Base-by-base conservation (phyloP, 2,113 vertebrate species). In the Phaetusa simplex region DNA sequence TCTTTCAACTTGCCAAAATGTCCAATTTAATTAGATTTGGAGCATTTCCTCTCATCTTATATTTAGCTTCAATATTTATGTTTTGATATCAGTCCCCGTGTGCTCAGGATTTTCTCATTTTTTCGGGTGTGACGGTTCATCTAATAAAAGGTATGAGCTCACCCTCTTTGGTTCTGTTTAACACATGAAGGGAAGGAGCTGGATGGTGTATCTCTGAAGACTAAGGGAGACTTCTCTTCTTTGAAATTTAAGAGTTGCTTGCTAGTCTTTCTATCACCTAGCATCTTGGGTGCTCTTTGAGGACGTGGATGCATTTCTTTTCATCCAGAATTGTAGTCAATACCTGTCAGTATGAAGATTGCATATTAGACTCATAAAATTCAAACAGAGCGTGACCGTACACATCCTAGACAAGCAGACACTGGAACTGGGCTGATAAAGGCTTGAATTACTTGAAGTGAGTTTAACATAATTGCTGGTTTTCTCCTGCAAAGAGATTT, bases 391-490 rank as follows among this genome's bases (percentile, higher is more conserved):
- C 1, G 8, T 73, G 88, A 18, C 19, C 40, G 23, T 3, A 30
- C 53, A 34, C 58, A 20, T 52, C 53, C 62, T 4, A 93, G 94
- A 82, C 49, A 82, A 73, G 82, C 82, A 95, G 88, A 18, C 82
- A 13, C 49, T 66, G 71, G 55, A 65, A 20, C 86, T 53, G 58
- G 83, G 76, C 88, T 73, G 71, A 61, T 77, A 93, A 92, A 61
- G 40, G 49, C 79, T 95, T 14, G 42, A 90, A 81, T 90, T 88
- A 36, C 93, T 94, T 81, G 76, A 80, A 88, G 72, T 77, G 45
- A 95, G 30, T 40, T 97, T 50, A 56, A 47, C 62, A 38, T 92
- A 93, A 95, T 92, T 94, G 76, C 76, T 83, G 82, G 24, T 43
- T 96, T 94, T 86, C 91, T 95, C 90, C 76, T 53, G 50, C 71